A percentile compares a stretch with the other conserved stretches of the same genome.
Conservation (phyloP, 2,888 invertebrate species). For the Hydropsyche betteni region DNA sequence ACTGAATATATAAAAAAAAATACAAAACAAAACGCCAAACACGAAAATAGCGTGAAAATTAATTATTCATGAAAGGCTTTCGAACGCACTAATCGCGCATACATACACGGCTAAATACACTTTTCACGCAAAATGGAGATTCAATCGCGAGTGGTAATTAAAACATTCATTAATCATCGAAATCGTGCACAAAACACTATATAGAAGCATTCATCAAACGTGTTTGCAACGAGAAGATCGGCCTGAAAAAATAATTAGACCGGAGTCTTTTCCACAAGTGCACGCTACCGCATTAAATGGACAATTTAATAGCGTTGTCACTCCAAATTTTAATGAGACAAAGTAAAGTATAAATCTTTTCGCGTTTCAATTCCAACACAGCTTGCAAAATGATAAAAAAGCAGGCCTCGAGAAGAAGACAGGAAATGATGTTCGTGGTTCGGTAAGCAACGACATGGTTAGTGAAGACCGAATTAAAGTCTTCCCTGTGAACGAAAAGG, state of each 20-base stretch:
- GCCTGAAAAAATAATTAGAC: not conserved
- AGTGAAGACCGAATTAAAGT: slow-evolving; percentile 31
- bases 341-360: slow-evolving; percentile 25
- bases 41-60: slow-evolving; percentile 26
- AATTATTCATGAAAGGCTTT: slow-evolving; percentile 14
- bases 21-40: slow-evolving; percentile 3
- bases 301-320: slow-evolving; percentile 19
- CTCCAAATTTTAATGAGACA: slow-evolving; percentile 21
- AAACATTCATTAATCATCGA: slow-evolving; percentile 26
- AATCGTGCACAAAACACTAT: not conserved
- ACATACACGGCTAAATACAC: slow-evolving; percentile 11
- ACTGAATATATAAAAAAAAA: not conserved
- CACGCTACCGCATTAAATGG: not conserved
- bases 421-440: slow-evolving; percentile 41
- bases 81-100: not conserved
- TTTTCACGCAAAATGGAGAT: slow-evolving; percentile 14
- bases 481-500: not conserved
- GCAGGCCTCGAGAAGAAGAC: slow-evolving; percentile 5
- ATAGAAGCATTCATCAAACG: too few species aligned
- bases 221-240: not conserved
- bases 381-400: not conserved
- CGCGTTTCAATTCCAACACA: not conserved
- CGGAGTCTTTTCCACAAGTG: too few species aligned
- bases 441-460: slow-evolving; percentile 37
- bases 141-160: slow-evolving; percentile 25